Conservation (phyloP, 1,140 invertebrate species). For the Neuroterus valhalla region DNA sequence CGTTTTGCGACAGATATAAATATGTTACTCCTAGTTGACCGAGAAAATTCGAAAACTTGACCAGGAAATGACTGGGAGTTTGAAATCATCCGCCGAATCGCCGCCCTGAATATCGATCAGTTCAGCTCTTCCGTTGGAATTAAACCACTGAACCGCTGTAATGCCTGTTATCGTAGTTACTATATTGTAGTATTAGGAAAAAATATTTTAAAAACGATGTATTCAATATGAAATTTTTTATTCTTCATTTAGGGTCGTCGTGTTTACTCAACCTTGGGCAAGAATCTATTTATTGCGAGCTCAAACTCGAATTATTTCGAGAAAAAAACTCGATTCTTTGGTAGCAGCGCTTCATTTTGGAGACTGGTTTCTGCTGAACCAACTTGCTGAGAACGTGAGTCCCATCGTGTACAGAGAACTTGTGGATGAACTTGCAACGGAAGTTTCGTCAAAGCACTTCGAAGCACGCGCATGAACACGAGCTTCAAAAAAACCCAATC, state of each 20-base stretch:
- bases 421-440: constrained; percentile 58
- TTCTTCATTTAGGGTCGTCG: constrained; percentile 64
- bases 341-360: constrained; percentile 61
- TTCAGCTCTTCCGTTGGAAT: no score
- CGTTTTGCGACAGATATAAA: no score
- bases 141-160: no score
- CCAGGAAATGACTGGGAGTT: no score
- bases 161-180: background rate
- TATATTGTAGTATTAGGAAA: no score
- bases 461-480: background rate
- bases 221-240: constrained; percentile 32
- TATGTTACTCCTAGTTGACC: no score
- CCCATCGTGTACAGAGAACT: constrained; percentile 67
- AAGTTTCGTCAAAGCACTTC: background rate
- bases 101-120: no score
- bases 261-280: constrained; percentile 73
- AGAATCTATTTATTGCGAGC: constrained; percentile 77
- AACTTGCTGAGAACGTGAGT: constrained; percentile 68
- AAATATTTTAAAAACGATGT: background rate
- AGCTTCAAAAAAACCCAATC: background rate
- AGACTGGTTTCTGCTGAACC: constrained; percentile 72
- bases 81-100: no score
- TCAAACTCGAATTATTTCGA: constrained; percentile 66
- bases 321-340: constrained; percentile 51
- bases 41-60: no score